phyloP scores from a whole-genome alignment of 2,888 invertebrate genomes.

The Ecdyonurus torrentis region DNA sequence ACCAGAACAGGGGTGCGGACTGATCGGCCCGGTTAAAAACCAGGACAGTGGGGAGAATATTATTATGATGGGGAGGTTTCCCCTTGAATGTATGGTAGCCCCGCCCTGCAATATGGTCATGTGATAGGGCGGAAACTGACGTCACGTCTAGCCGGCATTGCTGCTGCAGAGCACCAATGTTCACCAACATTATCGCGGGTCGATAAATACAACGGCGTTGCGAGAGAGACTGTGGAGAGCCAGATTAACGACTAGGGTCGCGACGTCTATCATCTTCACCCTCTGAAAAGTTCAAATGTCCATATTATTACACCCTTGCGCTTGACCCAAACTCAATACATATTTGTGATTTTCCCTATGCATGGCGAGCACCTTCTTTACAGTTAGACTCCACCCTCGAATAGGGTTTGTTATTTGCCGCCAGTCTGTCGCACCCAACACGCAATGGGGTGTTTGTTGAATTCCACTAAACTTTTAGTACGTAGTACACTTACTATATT shows the following conservation, averaged over 20 bases:
- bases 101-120: not conserved
- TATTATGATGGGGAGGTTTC: too few relatives aligned
- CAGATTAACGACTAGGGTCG: too few relatives aligned
- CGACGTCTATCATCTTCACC: not conserved
- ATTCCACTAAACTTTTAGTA: too few relatives aligned
- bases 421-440: not conserved
- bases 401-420: not conserved
- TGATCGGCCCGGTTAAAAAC: too few relatives aligned
- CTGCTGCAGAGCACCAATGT: not conserved
- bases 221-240: too few relatives aligned
- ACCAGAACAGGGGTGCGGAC: not conserved
- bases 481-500: too few relatives aligned
- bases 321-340: not conserved
- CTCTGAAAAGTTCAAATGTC: not conserved
- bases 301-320: too few relatives aligned
- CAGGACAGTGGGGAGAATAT: too few relatives aligned
- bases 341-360: too few relatives aligned
- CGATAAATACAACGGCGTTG: not conserved
- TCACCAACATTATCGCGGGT: not conserved
- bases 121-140: not conserved
- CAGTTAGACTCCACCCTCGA: too few relatives aligned
- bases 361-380: too few relatives aligned
- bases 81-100: too few relatives aligned
- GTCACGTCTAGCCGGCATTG: constrained; percentile 1
- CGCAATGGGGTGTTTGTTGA: not conserved